A percentile compares a stretch with the other conserved stretches of the same genome.
Conservation (phyloP, 2,888 invertebrate species). For the Alentia gelatinosa region DNA sequence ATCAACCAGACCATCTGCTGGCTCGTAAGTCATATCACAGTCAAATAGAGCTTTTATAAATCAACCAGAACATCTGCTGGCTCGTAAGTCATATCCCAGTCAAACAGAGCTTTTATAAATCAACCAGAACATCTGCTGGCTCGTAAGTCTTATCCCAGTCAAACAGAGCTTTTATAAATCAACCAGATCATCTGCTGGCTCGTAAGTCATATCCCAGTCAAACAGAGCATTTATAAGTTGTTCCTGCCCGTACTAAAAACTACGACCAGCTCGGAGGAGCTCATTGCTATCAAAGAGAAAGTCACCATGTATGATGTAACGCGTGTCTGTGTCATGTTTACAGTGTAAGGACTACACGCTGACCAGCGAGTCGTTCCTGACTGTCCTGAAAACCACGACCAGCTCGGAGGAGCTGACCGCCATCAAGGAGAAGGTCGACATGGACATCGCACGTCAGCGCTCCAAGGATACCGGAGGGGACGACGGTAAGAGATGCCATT, state of each 20-base stretch:
- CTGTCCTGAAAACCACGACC: slow-evolving; percentile 89
- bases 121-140: too few relatives aligned
- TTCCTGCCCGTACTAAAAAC: slow-evolving; percentile 91
- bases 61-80: too few relatives aligned
- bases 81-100: too few relatives aligned
- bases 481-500: slow-evolving; percentile 83
- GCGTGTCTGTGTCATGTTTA: too few relatives aligned
- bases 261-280: slow-evolving; percentile 90
- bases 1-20: slow-evolving; percentile 93
- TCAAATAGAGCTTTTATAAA: too few relatives aligned
- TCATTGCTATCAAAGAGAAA: slow-evolving; percentile 88
- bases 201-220: too few relatives aligned
- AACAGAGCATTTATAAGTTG: too few relatives aligned
- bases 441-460: slow-evolving; percentile 88
- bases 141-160: too few relatives aligned
- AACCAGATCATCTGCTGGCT: too few relatives aligned
- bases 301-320: too few relatives aligned
- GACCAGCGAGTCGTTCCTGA: slow-evolving; percentile 91
- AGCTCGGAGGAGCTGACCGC: slow-evolving; percentile 91
- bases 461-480: slow-evolving; percentile 93
- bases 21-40: slow-evolving; percentile 85
- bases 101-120: too few relatives aligned
- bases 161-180: too few relatives aligned
- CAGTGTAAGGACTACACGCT: slow-evolving; percentile 90
- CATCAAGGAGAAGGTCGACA: slow-evolving; percentile 87